phyloP scores from a whole-genome alignment of 2,797 vertebrate species.

The Percopsis omiscomaycus region DNA sequence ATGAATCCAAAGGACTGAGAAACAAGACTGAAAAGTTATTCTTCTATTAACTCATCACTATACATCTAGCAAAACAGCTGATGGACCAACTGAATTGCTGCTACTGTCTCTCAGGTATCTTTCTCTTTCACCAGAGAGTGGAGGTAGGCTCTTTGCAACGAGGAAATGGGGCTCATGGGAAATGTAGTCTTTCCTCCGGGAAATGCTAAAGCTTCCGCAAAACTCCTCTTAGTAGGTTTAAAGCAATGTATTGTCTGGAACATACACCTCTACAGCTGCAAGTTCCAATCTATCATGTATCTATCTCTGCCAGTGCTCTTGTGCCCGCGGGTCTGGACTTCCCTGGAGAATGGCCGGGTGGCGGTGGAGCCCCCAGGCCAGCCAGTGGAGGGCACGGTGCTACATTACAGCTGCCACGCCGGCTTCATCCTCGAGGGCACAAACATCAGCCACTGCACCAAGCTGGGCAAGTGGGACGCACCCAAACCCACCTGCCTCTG shows the following conservation, averaged over 20 bases:
- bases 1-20: too few relatives aligned
- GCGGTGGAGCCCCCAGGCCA: conserved; percentile 76
- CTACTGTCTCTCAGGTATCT: too few relatives aligned
- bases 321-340: conserved; percentile 86
- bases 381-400: conserved; percentile 85
- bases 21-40: too few relatives aligned
- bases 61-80: too few relatives aligned
- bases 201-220: too few relatives aligned
- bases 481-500: conserved; percentile 89
- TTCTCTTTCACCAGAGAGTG: too few relatives aligned
- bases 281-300: not conserved
- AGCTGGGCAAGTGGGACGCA: conserved; percentile 88
- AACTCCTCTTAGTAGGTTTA: too few relatives aligned
- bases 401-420: conserved; percentile 86
- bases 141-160: too few relatives aligned
- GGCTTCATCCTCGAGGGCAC: conserved; percentile 88
- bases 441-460: conserved; percentile 87
- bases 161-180: too few relatives aligned
- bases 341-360: conserved; percentile 89
- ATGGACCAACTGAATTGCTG: too few relatives aligned
- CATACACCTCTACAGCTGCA: not conserved
- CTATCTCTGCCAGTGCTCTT: conserved; percentile 78
- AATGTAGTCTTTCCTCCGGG: too few relatives aligned
- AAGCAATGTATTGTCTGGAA: not conserved
- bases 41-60: too few relatives aligned